Conservation (phyloP, 1,140 invertebrate species). For the Drosophila bocki region DNA sequence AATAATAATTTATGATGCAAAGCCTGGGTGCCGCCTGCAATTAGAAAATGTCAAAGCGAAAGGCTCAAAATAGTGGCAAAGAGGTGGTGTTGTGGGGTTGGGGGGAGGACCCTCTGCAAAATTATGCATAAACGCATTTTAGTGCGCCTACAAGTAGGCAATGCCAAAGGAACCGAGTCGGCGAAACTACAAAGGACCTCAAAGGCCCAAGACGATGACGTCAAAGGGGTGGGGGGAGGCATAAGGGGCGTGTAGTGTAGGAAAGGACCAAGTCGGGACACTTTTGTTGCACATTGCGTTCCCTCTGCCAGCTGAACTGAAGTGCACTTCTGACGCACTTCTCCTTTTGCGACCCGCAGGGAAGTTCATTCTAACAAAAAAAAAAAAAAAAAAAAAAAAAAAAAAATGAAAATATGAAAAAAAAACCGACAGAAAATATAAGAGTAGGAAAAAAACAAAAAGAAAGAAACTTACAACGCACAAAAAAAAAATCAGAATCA, state of each 20-base stretch:
- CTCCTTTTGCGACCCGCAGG: constrained; percentile 47
- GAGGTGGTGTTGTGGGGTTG: neutral
- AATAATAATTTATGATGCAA: constrained; percentile 71
- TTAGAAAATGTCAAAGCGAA: constrained; percentile 54
- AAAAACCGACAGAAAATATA: constrained; percentile 47
- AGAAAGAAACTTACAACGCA: constrained; percentile 52
- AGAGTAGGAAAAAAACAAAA: constrained; percentile 37
- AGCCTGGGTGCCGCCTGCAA: constrained; percentile 59
- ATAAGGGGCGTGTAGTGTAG: neutral
- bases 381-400: constrained; percentile 34
- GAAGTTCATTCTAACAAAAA: constrained; percentile 38
- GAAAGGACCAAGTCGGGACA: constrained; percentile 12
- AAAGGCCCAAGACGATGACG: constrained; percentile 40
- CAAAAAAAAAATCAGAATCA: constrained; percentile 14
- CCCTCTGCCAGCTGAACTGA: constrained; percentile 68
- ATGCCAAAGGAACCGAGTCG: constrained; percentile 50
- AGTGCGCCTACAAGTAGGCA: constrained; percentile 80
- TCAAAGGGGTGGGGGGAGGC: neutral
- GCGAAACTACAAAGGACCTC: constrained; percentile 72
- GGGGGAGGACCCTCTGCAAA: constrained; percentile 44
- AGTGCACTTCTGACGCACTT: constrained; percentile 78
- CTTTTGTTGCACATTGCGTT: constrained; percentile 70
- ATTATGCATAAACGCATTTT: constrained; percentile 83
- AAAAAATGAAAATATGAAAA: constrained; percentile 14
- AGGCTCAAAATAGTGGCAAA: constrained; percentile 17